Conservation (phyloP, 2,888 invertebrate species). For the Spicauda simplicius region DNA sequence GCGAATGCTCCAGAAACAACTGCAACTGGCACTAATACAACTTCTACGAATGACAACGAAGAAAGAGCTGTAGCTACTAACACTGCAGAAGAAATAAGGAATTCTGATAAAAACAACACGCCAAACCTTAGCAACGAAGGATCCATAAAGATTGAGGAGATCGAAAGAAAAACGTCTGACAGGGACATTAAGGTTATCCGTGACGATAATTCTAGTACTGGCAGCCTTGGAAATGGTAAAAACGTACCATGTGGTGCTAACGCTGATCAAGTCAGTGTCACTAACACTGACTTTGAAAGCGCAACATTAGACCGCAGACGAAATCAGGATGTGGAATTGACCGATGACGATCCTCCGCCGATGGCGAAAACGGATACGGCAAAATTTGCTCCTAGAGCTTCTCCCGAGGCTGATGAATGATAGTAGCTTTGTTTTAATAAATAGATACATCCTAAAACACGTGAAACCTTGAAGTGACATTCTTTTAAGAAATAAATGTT, state of each 20-base stretch:
- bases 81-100: conserved; percentile 44
- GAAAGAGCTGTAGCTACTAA: conserved; percentile 49
- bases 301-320: conserved; percentile 74
- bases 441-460: conserved; percentile 23
- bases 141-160: conserved; percentile 69
- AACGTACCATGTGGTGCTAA: conserved; percentile 50
- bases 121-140: conserved; percentile 41
- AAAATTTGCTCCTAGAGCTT: conserved; percentile 59
- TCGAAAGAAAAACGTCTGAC: conserved; percentile 60
- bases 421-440: conserved; percentile 53
- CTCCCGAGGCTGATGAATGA: conserved; percentile 71
- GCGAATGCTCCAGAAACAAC: conserved; percentile 54
- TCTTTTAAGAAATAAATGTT: conserved; percentile 34
- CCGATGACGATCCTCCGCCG: conserved; percentile 55
- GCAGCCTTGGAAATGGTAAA: conserved; percentile 42
- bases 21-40: conserved; percentile 60
- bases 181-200: conserved; percentile 50
- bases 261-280: conserved; percentile 45
- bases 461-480: conserved; percentile 29
- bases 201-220: conserved; percentile 51
- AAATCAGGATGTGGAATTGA: conserved; percentile 48
- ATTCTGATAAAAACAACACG: conserved; percentile 53
- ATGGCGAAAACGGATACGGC: conserved; percentile 43
- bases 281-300: conserved; percentile 51
- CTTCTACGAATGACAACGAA: conserved; percentile 49